Conservation (phyloP, 37 sponge, comb jelly and placozoan species). For the Sycon ciliatum region DNA sequence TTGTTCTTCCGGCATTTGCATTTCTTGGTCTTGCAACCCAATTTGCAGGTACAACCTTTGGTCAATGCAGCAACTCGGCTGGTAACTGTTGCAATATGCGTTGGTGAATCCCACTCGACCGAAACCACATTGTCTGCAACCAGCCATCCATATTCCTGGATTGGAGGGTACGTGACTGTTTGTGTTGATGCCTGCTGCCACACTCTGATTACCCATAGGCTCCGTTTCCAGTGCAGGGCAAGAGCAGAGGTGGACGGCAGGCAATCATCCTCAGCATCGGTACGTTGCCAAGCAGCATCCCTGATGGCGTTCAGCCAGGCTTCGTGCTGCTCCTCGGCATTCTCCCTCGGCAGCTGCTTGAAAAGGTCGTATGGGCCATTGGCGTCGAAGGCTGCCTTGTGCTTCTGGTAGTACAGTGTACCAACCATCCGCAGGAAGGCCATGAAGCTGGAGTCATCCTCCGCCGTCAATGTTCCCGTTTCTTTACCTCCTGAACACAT, state of each 20-base stretch:
- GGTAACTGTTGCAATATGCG: neutral
- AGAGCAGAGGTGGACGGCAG: conserved; percentile 8
- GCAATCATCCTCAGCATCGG: neutral
- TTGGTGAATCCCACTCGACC: conserved; percentile 9
- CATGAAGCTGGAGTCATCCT: too few relatives aligned
- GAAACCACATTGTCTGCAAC: neutral
- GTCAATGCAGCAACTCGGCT: neutral
- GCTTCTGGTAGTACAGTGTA: neutral
- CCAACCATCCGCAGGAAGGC: too few relatives aligned
- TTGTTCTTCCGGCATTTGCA: neutral
- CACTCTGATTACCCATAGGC: neutral
- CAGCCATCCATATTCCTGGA: neutral
- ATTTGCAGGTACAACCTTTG: conserved; percentile 2
- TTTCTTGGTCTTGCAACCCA: neutral
- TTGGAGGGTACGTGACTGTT: too few relatives aligned
- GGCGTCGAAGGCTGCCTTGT: neutral
- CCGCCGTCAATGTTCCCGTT: too few relatives aligned
- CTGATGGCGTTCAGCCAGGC: too few relatives aligned
- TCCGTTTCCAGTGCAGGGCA: neutral
- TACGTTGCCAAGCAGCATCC: neutral
- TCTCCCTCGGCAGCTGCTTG: neutral
- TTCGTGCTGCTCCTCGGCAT: neutral
- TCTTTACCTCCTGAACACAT: too few relatives aligned
- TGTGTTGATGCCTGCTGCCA: neutral
- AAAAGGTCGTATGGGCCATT: neutral